phyloP scores from a whole-genome alignment of 2,113 vertebrate genomes.

The Phalacrocorax carbo region DNA sequence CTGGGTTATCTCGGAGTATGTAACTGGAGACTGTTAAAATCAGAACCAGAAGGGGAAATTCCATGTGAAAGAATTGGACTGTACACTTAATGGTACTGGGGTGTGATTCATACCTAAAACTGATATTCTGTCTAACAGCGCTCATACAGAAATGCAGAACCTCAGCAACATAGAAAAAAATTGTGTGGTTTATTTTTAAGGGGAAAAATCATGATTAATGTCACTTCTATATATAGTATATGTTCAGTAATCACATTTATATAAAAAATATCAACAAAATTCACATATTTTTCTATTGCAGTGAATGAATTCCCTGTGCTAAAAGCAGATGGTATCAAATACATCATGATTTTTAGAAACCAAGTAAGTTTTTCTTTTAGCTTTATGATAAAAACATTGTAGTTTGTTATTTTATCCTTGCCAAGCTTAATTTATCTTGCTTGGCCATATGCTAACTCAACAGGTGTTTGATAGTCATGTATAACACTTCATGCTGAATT shows the following conservation, averaged over 20 bases:
- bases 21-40: not conserved
- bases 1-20: not conserved
- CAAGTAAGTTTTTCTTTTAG: slow-evolving; percentile 80
- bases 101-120: not conserved
- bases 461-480: not conserved
- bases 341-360: slow-evolving; percentile 99
- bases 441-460: slow-evolving; percentile 1
- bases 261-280: not conserved
- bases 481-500: not conserved
- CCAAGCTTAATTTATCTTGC: not conserved
- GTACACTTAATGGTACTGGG: not conserved
- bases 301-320: slow-evolving; percentile 98
- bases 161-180: not conserved
- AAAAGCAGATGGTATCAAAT: slow-evolving; percentile 98
- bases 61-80: not conserved
- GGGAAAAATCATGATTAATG: not conserved
- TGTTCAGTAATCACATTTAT: not conserved
- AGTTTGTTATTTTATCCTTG: slow-evolving; percentile 8
- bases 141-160: not conserved
- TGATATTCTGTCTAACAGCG: not conserved
- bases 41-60: not conserved
- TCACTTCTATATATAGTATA: not conserved
- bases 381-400: not conserved
- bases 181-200: not conserved
- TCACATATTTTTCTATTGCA: slow-evolving; percentile 59